phyloP scores from a whole-genome alignment of 1,140 invertebrate genomes.

The Atta colombica region DNA sequence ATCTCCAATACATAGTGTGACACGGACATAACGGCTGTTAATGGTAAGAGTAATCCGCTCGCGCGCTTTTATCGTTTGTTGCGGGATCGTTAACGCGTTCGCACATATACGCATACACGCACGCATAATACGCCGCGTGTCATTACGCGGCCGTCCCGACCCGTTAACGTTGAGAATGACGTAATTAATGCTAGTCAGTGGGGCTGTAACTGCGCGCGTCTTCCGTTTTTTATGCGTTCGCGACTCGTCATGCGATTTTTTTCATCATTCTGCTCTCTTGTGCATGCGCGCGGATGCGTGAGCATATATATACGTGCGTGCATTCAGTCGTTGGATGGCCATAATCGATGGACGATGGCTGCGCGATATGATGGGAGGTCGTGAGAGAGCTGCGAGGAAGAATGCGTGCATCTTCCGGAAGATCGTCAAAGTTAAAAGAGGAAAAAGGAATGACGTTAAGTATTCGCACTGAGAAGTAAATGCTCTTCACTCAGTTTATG shows the following conservation, averaged over 20 bases:
- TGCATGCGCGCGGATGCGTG: too few species aligned
- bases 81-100: conserved; percentile 58
- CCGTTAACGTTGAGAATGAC: conserved; percentile 62
- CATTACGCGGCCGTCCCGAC: conserved; percentile 46
- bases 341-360: conserved; percentile 15
- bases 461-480: conserved; percentile 1
- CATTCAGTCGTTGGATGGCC: background rate
- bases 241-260: conserved; percentile 51
- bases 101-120: background rate
- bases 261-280: background rate
- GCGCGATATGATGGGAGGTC: conserved; percentile 14
- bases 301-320: background rate
- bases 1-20: too few species aligned
- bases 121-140: conserved; percentile 24
- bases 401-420: background rate
- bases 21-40: conserved; percentile 23
- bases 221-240: conserved; percentile 43
- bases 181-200: conserved; percentile 64
- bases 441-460: background rate
- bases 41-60: conserved; percentile 47
- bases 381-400: conserved; percentile 17
- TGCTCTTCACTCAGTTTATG: background rate
- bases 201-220: conserved; percentile 31
- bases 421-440: background rate
- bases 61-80: conserved; percentile 57